Evolutionary conservation across 2,888 invertebrate species (phyloP), one percentile per base, ranked within the genome.

Genomic region (Aspidiotus destructor): DNA sequence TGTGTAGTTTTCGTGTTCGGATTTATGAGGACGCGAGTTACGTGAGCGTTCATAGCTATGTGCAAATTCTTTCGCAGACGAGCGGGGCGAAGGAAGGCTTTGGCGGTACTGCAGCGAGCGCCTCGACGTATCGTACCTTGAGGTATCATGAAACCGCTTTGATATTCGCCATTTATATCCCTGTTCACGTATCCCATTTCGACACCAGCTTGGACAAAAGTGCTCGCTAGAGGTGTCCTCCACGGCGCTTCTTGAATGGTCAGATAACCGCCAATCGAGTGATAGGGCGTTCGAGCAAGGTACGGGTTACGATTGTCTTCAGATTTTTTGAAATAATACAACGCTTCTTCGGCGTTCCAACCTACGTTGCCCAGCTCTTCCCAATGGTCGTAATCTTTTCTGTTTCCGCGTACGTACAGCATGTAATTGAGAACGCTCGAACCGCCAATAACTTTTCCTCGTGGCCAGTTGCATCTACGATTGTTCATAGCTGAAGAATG

Each of bases 381-480:
- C 96, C 96, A 96, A 0, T 80, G 79, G 76, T 96, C 92, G 77
- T 94, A 96, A 77, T 96, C 96, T 72, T 83, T 85, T 73, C 85
- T 87, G 76, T 95, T 93, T 0, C 95, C 96, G 69, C 94, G 81
- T 6, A 93, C 79, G 75, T 95, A 95, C 0, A 93, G 79, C 94
- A 95, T 94, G 77, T 91, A 92, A 77, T 95, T 95, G 0, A 94
- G 80, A 0, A 92, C 91, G 48, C 89, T 89, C 13, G 88, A 88
- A 0, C 95, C 95, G 0, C 95, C 95, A 2, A 95, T 81, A 0
- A 92, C 92, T 77, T 93, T 94, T 0, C 95, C 94, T 17, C 96
- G 81, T 0, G 92, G 92, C 92, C 92, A 92, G 77, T 92, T 92
- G 77, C 92, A 92, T 42, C 92, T 83, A 8, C 86, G 85, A 48